Percentiles rank a stretch among this genome's conserved stretches.
Evolutionary conservation across 2,888 invertebrate genomes (phyloP).

Genomic region (Adela reaumurella): DNA sequence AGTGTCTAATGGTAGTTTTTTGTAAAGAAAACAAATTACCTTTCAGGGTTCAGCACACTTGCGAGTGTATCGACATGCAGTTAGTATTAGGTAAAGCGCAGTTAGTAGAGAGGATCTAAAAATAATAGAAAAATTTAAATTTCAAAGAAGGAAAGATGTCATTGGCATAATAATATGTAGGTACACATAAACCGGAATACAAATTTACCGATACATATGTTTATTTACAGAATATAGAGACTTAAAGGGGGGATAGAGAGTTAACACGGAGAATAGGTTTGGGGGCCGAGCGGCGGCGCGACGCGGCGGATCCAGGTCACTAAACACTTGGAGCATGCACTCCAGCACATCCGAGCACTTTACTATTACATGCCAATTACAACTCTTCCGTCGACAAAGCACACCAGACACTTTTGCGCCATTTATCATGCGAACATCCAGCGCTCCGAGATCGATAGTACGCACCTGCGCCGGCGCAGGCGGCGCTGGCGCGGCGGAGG

Average conservation of each 20-base stretch:
- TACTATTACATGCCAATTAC: constrained; percentile 54
- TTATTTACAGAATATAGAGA: background rate
- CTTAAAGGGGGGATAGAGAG: background rate
- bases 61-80: background rate
- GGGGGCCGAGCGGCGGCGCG: constrained; percentile 2
- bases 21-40: too few relatives aligned
- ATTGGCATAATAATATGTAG: background rate
- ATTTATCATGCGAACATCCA: background rate
- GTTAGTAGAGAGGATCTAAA: background rate
- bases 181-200: background rate
- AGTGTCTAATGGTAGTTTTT: too few relatives aligned
- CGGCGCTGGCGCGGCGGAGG: background rate
- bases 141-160: background rate
- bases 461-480: too few relatives aligned
- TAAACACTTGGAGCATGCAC: background rate
- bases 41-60: too few relatives aligned
- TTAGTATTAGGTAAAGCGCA: background rate
- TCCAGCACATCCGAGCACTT: constrained; percentile 26
- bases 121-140: background rate
- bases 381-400: constrained; percentile 34
- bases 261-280: background rate
- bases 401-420: constrained; percentile 8
- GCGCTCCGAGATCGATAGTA: too few relatives aligned
- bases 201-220: background rate
- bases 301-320: constrained; percentile 1